These are phyloP conservation scores for Oscheius sp. DNA, from an alignment of 2,888 invertebrate species.

Conservation along the genomic window DNA sequence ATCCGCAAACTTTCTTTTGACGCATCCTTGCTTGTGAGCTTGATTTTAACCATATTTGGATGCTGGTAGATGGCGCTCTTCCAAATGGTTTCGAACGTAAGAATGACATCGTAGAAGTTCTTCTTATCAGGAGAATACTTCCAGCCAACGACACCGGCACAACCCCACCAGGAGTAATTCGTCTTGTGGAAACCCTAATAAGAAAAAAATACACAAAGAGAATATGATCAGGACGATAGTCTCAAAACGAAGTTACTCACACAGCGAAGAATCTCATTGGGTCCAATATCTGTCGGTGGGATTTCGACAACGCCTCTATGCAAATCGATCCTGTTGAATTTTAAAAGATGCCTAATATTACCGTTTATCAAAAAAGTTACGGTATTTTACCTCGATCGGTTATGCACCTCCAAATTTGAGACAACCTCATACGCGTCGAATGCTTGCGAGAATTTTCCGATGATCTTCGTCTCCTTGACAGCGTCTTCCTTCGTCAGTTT, in stretches of 20 bases:
- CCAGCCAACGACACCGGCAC: neutral
- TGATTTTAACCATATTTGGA: neutral
- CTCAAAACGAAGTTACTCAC: too few relatives aligned
- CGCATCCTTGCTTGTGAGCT: neutral
- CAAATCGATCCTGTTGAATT: neutral
- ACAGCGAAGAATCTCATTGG: conserved; percentile 2
- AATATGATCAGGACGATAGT: too few relatives aligned
- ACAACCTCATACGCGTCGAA: neutral
- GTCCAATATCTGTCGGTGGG: neutral
- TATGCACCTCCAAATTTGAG: neutral
- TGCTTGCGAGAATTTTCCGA: neutral
- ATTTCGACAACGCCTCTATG: neutral
- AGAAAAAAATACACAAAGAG: neutral
- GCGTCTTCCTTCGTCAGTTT: neutral
- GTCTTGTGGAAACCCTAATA: neutral
- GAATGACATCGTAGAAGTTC: neutral
- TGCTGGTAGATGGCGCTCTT: neutral
- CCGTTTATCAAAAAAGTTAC: too few relatives aligned
- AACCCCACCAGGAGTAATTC: neutral
- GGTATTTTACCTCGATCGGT: neutral
- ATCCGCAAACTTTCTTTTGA: neutral
- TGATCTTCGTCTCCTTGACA: neutral
- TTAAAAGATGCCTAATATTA: too few relatives aligned
- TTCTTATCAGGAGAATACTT: neutral
- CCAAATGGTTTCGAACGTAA: neutral